Conservation (phyloP, 2,113 vertebrate genomes). For the Andinoacara biseriatus region DNA sequence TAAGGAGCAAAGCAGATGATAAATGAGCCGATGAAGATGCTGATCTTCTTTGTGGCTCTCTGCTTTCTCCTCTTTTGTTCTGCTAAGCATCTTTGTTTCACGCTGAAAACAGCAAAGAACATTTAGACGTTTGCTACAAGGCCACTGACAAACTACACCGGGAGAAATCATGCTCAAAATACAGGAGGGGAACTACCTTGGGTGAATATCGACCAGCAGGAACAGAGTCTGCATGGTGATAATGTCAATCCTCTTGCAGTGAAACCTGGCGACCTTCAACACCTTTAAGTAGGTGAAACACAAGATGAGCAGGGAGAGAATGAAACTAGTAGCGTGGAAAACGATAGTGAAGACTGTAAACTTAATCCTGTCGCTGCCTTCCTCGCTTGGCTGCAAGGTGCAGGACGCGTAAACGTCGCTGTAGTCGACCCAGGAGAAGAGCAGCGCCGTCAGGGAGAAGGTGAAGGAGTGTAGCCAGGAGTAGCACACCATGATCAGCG, state of each 20-base stretch:
- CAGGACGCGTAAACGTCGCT: conserved; percentile 84
- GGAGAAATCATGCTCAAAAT: neutral
- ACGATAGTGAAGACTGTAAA: conserved; percentile 85
- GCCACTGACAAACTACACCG: neutral
- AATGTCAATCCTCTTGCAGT: conserved; percentile 85
- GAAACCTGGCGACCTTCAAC: conserved; percentile 85
- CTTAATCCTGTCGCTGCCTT: conserved; percentile 72
- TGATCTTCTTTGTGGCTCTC: conserved; percentile 87
- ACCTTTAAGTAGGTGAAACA: conserved; percentile 87
- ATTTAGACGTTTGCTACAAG: neutral
- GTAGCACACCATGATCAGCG: conserved; percentile 85
- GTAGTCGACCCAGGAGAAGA: conserved; percentile 87
- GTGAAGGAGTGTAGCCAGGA: conserved; percentile 85
- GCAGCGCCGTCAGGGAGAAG: conserved; percentile 82
- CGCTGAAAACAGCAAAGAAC: conserved; percentile 72
- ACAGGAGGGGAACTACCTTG: conserved; percentile 75
- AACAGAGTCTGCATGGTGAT: conserved; percentile 88
- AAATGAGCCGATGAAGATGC: conserved; percentile 89
- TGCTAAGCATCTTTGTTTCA: conserved; percentile 84
- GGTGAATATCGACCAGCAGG: conserved; percentile 88
- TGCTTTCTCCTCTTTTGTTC: conserved; percentile 85
- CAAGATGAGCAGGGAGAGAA: conserved; percentile 84
- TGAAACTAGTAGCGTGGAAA: conserved; percentile 85
- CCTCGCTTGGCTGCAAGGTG: conserved; percentile 80
- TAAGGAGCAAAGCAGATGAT: conserved; percentile 87